Evolutionary conservation across 2,797 vertebrate species (phyloP).

Genomic region (Channallabes apus): DNA sequence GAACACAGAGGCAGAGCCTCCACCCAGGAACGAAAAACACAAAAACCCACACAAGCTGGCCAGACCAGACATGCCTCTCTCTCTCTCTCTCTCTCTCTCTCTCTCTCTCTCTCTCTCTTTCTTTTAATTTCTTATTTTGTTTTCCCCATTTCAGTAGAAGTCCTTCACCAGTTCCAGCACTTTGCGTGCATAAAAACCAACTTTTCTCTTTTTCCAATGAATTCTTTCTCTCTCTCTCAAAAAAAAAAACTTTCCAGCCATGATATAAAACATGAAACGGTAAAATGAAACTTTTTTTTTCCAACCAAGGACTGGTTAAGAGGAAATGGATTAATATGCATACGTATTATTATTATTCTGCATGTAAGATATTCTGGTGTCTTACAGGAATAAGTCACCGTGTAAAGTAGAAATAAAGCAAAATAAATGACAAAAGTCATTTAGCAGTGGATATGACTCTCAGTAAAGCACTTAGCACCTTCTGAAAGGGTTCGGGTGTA

Average conservation of each 20-base stretch:
- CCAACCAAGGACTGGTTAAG: background rate
- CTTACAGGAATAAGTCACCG: background rate
- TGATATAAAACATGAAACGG: background rate
- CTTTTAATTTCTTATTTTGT: background rate
- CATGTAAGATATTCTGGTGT: too few species aligned
- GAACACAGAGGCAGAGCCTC: slow-evolving; percentile 74
- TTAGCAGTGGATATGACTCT: background rate
- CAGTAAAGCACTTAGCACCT: background rate
- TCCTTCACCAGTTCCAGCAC: background rate
- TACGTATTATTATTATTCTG: background rate
- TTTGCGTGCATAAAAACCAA: background rate
- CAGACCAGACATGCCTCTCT: slow-evolving; percentile 45
- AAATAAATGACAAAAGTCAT: background rate
- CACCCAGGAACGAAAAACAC: slow-evolving; percentile 49
- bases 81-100: background rate
- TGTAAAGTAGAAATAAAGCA: background rate
- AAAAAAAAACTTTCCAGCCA: background rate
- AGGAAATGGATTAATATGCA: background rate
- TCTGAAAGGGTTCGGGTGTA: background rate
- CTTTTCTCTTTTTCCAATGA: background rate
- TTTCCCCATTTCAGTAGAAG: background rate
- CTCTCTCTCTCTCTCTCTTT: slow-evolving; percentile 15
- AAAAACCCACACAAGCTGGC: slow-evolving; percentile 38
- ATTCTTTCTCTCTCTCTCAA: background rate
- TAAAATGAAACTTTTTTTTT: background rate